Percentiles rank a stretch among this genome's conserved stretches.
phyloP scores from a whole-genome alignment of 2,888 invertebrate genomes.

The Pterostichus niger region DNA sequence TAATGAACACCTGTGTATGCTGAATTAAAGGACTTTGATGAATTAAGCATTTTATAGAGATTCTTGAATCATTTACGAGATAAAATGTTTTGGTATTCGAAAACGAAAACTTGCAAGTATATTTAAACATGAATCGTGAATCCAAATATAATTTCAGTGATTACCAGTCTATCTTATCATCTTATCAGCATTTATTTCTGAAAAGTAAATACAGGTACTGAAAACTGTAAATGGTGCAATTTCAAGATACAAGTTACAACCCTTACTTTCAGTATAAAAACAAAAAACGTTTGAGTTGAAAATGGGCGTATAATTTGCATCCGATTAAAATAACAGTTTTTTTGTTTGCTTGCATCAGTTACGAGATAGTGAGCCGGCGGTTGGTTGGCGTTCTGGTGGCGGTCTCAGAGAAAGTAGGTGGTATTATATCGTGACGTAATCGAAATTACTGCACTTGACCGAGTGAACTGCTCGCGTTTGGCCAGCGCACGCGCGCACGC shows the following conservation, averaged over 20 bases:
- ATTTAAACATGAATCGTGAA: too few species aligned
- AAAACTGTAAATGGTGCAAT: neutral
- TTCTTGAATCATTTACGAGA: too few species aligned
- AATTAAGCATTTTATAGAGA: too few species aligned
- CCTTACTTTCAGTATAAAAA: conserved; percentile 8
- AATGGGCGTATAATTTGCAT: conserved; percentile 4
- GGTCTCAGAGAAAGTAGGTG: conserved; percentile 65
- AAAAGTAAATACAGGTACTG: neutral
- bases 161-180: neutral
- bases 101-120: neutral
- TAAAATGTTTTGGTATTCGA: too few species aligned
- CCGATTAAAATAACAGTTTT: neutral
- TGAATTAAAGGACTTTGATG: too few species aligned
- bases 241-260: neutral
- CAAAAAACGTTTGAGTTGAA: neutral
- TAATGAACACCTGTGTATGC: too few species aligned
- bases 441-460: conserved; percentile 66
- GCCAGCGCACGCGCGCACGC: conserved; percentile 19
- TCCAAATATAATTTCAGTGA: neutral
- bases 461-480: conserved; percentile 60
- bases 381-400: conserved; percentile 2
- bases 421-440: conserved; percentile 65
- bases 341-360: conserved; percentile 4
- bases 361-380: neutral
- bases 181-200: neutral